Base-by-base conservation (phyloP, 2,888 invertebrate species). In the Brachynemurus nebulosus region DNA sequence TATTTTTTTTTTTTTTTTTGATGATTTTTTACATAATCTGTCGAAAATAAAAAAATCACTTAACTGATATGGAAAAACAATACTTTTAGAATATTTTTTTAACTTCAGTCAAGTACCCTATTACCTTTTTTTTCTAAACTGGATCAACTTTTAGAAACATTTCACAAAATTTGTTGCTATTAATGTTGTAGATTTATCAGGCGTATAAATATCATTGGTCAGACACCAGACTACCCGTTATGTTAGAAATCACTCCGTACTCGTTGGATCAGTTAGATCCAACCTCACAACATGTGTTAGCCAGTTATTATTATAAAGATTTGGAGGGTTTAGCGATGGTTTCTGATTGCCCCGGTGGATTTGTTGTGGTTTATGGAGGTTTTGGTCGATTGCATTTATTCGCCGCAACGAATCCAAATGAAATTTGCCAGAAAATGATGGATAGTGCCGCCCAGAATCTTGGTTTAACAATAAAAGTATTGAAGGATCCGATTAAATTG, bases 171-270 rank as follows among this genome's bases (percentile, higher is more conserved):
- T 48, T 34, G 41, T 16, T 40, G 47, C 30, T 33, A 36, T 30
- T 45, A 47, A 46, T 12, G 33, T 27, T 27, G 14, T 42, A 43
- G 12, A 44, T 18, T 35, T 93, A 82, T 65, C 82, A 85, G 66
- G 90, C 88, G 4, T 89, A 85, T 64, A 97, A 98, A 67, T 84
- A 90, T 59, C 95, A 96, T 58, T 98, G 97, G 96, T 91, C 93
- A 38, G 93, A 93, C 42, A 86, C 84, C 25, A 76, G 86, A 49
- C 70, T 93, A 34, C 90, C 92, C 1, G 78, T 91, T 14, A 77
- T 86, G 18, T 67, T 98, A 47, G 92, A 95, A 71, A 85, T 95
- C 2, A 88, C 89, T n/a, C 84, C 89, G 0, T 86, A 85, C 60
- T 86, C 91, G 20, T 64, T 98, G 44, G 89, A 95, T 60, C 97